Conservation (phyloP, 2,797 vertebrate genomes). For the Myotis myotis region DNA sequence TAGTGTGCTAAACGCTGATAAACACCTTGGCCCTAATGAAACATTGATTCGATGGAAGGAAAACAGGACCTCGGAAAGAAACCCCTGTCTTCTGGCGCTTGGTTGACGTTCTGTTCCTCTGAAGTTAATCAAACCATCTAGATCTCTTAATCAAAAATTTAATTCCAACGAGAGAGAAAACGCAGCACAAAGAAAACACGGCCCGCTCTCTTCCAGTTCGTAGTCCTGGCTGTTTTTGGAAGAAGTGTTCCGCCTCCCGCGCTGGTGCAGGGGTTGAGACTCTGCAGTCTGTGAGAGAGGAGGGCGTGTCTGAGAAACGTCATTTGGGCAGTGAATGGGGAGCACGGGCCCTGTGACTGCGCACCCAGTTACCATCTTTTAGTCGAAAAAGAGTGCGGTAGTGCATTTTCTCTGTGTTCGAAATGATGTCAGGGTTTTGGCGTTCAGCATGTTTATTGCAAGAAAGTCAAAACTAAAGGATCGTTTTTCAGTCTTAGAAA, state of each 20-base stretch:
- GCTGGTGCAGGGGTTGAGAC: not conserved
- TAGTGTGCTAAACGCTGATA: slow-evolving; percentile 97
- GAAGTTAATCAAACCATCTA: slow-evolving; percentile 91
- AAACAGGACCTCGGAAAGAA: slow-evolving; percentile 85
- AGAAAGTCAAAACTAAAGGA: slow-evolving; percentile 52
- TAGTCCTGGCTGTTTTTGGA: slow-evolving; percentile 48
- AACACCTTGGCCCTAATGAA: slow-evolving; percentile 99
- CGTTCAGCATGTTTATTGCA: slow-evolving; percentile 40
- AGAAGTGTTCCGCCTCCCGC: slow-evolving; percentile 35
- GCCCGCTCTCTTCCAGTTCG: slow-evolving; percentile 44
- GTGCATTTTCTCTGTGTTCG: slow-evolving; percentile 54
- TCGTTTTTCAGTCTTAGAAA: not conserved
- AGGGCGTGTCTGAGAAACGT: not conserved
- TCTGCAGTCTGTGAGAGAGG: slow-evolving; percentile 12
- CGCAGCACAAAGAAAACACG: slow-evolving; percentile 31
- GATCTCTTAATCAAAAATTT: slow-evolving; percentile 90
- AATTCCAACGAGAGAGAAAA: slow-evolving; percentile 84
- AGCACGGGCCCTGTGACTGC: not conserved
- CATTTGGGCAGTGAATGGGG: not conserved
- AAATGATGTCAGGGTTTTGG: slow-evolving; percentile 65
- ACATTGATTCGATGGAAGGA: slow-evolving; percentile 98
- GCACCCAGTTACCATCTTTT: not conserved
- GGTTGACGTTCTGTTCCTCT: slow-evolving; percentile 89
- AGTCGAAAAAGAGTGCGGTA: not conserved
- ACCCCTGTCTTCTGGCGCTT: slow-evolving; percentile 82